A percentile compares a stretch with the other conserved stretches of the same genome.
These are phyloP conservation scores for Anarsia innoxiella DNA, from an alignment of 2,888 invertebrate species.

Conservation along the genomic window DNA sequence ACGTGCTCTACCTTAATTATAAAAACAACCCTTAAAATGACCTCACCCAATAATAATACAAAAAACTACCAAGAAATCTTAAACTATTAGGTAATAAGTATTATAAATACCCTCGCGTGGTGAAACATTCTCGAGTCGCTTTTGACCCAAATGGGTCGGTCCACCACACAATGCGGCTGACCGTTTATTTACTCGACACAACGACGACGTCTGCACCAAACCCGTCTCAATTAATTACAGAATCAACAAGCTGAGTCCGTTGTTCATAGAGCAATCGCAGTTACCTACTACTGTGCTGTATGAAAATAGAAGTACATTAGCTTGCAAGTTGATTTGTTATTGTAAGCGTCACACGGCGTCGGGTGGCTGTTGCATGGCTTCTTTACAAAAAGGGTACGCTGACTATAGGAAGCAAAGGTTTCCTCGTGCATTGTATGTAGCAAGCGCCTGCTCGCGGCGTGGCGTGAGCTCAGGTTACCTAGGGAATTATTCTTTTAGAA, in stretches of 20 bases:
- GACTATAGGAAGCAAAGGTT: slow-evolving; percentile 52
- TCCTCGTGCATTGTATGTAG: slow-evolving; percentile 40
- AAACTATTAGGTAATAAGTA: slow-evolving; percentile 2
- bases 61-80: neutral
- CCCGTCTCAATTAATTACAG: slow-evolving; percentile 31
- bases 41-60: neutral
- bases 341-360: slow-evolving; percentile 8
- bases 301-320: slow-evolving; percentile 1
- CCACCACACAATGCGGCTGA: slow-evolving; percentile 6
- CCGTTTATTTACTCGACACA: slow-evolving; percentile 22
- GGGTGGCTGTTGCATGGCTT: slow-evolving; percentile 40
- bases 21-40: neutral
- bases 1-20: neutral
- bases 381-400: slow-evolving; percentile 48
- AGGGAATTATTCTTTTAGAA: neutral
- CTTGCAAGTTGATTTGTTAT: slow-evolving; percentile 16
- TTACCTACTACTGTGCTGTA: neutral
- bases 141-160: slow-evolving; percentile 27
- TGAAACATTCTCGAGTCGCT: neutral
- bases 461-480: slow-evolving; percentile 33
- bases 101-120: neutral
- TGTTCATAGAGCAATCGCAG: slow-evolving; percentile 10
- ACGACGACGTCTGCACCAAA: slow-evolving; percentile 13
- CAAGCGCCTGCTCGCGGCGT: slow-evolving; percentile 21
- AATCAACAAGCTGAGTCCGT: slow-evolving; percentile 27